Evolutionary conservation across 2,888 invertebrate species (phyloP).

Genomic region (Stratiomys singularior): DNA sequence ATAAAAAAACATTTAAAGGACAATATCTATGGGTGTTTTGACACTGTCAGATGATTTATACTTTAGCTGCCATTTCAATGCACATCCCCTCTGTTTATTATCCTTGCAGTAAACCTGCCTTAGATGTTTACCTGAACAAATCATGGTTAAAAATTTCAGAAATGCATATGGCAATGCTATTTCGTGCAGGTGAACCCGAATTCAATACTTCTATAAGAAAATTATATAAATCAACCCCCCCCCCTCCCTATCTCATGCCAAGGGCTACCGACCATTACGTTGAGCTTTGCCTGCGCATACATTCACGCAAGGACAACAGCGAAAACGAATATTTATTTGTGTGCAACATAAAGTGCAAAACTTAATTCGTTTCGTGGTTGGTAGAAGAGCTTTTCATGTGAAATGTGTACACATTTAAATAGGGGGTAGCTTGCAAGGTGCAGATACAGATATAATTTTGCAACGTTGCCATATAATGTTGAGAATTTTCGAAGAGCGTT

Average conservation of each 20-base stretch:
- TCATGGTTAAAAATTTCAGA: background rate
- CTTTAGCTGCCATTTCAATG: too few relatives aligned
- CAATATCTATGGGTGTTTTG: too few relatives aligned
- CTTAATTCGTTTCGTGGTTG: background rate
- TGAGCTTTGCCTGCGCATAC: too few relatives aligned
- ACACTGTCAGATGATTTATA: too few relatives aligned
- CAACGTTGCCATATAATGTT: conserved; percentile 4
- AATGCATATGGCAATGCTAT: conserved; percentile 45
- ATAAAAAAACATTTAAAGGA: too few relatives aligned
- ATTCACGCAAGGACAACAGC: background rate
- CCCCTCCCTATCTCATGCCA: too few relatives aligned
- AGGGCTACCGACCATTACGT: too few relatives aligned
- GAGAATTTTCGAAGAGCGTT: background rate
- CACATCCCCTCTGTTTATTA: too few relatives aligned
- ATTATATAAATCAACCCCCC: conserved; percentile 1
- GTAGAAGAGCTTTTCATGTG: background rate
- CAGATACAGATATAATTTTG: too few relatives aligned
- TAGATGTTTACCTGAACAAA: background rate
- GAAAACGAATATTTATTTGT: background rate
- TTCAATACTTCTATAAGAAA: background rate
- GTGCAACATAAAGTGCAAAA: background rate
- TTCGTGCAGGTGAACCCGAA: conserved; percentile 36
- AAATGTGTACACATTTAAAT: background rate
- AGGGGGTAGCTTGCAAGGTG: too few relatives aligned
- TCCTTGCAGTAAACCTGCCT: background rate